These are phyloP conservation scores for Stenichneumon culpator DNA, from an alignment of 2,888 invertebrate genomes.

Conservation along the genomic window DNA sequence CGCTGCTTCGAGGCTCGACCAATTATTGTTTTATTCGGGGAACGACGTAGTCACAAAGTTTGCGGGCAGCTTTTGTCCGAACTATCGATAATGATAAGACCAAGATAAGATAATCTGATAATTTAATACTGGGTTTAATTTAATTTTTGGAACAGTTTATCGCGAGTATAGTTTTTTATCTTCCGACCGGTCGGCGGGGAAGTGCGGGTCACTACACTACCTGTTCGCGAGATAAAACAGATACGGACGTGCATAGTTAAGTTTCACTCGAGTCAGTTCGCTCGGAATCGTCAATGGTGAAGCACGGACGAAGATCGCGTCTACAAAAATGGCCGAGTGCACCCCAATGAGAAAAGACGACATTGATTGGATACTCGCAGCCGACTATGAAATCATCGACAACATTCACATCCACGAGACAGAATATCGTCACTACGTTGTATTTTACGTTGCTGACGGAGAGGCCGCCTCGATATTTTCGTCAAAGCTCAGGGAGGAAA, in stretches of 20 bases:
- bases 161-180: background rate
- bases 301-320: background rate
- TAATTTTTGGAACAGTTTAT: background rate
- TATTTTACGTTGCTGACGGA: constrained; percentile 82
- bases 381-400: constrained; percentile 79
- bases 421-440: constrained; percentile 82
- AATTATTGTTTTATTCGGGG: background rate
- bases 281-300: constrained; percentile 43
- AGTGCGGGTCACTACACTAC: background rate
- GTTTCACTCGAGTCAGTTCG: constrained; percentile 42
- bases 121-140: background rate
- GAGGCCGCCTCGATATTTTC: constrained; percentile 63
- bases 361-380: constrained; percentile 72
- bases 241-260: background rate
- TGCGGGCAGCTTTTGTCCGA: background rate
- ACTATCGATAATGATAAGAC: too few species aligned
- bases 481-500: constrained; percentile 43
- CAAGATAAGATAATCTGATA: background rate
- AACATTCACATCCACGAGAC: constrained; percentile 82
- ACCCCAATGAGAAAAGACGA: constrained; percentile 24
- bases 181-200: background rate
- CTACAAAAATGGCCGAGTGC: constrained; percentile 20
- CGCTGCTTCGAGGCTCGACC: background rate
- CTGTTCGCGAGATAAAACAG: background rate
- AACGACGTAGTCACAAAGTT: background rate